Base-by-base conservation (phyloP, 2,888 invertebrate species). In the Drosophila nigritarsus region DNA sequence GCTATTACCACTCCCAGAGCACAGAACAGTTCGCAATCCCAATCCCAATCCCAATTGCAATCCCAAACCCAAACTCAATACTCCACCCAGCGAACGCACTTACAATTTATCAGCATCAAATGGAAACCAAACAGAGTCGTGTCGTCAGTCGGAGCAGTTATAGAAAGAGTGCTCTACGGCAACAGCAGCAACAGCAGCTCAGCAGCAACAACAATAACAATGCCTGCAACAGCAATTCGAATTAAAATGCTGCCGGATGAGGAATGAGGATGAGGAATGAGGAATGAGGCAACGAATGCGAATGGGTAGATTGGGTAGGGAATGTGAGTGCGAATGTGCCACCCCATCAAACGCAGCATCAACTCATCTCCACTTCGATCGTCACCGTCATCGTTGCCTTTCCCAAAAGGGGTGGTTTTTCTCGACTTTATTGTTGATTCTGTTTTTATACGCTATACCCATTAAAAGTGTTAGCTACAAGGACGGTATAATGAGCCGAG, bases 31-130 rank as follows among this genome's bases (percentile, higher is more conserved):
- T 55, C 38, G 36, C 36, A 27, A 55, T 55, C 54, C 54, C n/a
- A 38, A 38, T 38, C 27, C 45, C 24, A 45, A 24, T 45, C 8
- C 38, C 20, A 40, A 62, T 30, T 18, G 38, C 53, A 62, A 54
- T 29, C 40, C 48, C 45, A 45, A 62, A 36, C 54, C 15, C 24
- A 45, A 45, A 24, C 45, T 8, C 49, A 75, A 63, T 64, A 5
- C 49, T 49, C 49, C 78, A 72, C 79, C 79, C 75, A 75, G 15
- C 8, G 75, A 51, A 32, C 83, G 86, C 83, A 82, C 86, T 87
- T 81, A 87, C 87, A 89, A 88, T 87, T 87, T 87, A 87, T 87
- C 87, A 89, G 87, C 89, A 87, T 87, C 87, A 87, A 87, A 89
- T 87, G 87, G 87, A 87, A 87, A 87, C 87, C 86, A 84, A 87